A percentile compares a stretch with the other conserved stretches of the same genome.
Conservation (phyloP, 2,888 invertebrate species). For the Stramonita haemastoma region DNA sequence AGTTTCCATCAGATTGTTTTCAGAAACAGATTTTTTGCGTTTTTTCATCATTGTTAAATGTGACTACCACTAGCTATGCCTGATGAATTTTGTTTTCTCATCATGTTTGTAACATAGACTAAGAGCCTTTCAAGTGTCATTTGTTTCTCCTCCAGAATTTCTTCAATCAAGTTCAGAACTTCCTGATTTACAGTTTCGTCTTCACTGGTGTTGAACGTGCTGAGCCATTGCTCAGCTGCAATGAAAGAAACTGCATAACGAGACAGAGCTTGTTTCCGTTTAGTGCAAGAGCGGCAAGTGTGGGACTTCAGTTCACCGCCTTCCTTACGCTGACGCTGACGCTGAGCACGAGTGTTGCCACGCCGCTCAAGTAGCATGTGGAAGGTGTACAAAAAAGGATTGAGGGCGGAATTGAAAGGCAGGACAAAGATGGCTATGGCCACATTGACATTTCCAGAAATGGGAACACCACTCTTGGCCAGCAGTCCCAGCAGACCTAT, state of each 20-base stretch:
- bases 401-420: constrained; percentile 80
- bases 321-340: too few species aligned
- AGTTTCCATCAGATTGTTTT: too few species aligned
- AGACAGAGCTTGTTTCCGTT: not conserved
- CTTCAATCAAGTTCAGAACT: not conserved
- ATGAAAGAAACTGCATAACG: too few species aligned
- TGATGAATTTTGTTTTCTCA: not conserved
- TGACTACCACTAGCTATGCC: not conserved
- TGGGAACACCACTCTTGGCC: constrained; percentile 33
- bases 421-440: constrained; percentile 76
- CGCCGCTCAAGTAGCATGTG: constrained; percentile 40
- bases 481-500: constrained; percentile 45
- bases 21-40: not conserved
- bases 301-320: too few species aligned
- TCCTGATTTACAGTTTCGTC: not conserved
- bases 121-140: not conserved
- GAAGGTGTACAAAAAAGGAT: constrained; percentile 71
- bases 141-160: not conserved
- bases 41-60: not conserved
- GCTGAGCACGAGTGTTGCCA: constrained; percentile 21
- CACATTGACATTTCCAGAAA: constrained; percentile 44
- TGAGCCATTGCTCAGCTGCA: not conserved
- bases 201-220: not conserved
- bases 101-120: not conserved
- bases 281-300: not conserved